Conservation (phyloP, 2,888 invertebrate genomes). For the Drosophila quinaria region DNA sequence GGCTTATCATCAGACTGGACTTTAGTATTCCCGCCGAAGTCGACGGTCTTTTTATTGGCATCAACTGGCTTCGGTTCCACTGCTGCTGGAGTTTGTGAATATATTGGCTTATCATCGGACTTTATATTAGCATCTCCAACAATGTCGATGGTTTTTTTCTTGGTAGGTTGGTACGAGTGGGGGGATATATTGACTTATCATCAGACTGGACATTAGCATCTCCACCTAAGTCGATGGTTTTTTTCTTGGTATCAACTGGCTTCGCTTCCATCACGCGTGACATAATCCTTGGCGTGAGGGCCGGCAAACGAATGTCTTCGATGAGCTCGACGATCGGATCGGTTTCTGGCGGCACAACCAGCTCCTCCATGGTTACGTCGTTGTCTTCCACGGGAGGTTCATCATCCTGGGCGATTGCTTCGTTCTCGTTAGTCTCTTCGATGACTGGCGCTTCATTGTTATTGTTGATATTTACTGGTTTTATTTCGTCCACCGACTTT, state of each 20-base stretch:
- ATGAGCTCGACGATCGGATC: not conserved
- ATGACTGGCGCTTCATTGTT: not conserved
- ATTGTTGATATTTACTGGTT: not conserved
- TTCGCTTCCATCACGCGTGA: not conserved
- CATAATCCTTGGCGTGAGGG: slow-evolving; percentile 26
- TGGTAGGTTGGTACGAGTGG: no score
- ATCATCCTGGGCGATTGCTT: not conserved
- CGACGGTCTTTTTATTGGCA: slow-evolving; percentile 48
- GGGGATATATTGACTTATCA: slow-evolving; percentile 60
- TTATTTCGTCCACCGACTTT: not conserved
- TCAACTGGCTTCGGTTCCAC: slow-evolving; percentile 6
- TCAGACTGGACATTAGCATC: slow-evolving; percentile 34
- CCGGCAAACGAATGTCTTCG: slow-evolving; percentile 1
- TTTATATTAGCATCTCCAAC: slow-evolving; percentile 32
- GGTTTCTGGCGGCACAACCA: not conserved
- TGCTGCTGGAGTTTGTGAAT: slow-evolving; percentile 75
- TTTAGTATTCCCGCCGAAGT: slow-evolving; percentile 50
- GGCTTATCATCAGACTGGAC: slow-evolving; percentile 51
- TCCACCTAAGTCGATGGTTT: slow-evolving; percentile 63
- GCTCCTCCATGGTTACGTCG: not conserved
- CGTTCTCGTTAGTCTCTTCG: not conserved
- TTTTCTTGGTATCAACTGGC: slow-evolving; percentile 19
- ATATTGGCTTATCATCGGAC: slow-evolving; percentile 54
- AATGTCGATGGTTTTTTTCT: slow-evolving; percentile 62
- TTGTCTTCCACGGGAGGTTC: not conserved